Evolutionary conservation across 92 coral and sea anemone genomes (phyloP).

Genomic region (Ricordea florida): DNA sequence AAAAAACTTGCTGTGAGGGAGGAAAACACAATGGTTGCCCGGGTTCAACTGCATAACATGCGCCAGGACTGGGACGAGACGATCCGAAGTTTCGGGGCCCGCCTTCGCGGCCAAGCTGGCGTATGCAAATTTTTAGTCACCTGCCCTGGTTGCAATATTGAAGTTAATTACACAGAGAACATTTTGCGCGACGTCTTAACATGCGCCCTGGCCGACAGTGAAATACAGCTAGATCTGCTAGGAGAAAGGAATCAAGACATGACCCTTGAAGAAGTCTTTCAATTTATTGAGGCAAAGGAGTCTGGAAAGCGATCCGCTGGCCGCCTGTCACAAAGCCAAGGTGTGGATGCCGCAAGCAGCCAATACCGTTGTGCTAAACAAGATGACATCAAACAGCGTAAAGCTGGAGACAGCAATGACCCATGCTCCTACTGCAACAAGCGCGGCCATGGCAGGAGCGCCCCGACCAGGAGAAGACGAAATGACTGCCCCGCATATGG

Average conservation of each 20-base stretch:
- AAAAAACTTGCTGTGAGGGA: slow-evolving; percentile 55
- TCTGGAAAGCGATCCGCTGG: slow-evolving; percentile 74
- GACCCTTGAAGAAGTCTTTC: slow-evolving; percentile 50
- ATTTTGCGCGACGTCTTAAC: slow-evolving; percentile 44
- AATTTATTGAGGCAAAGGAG: slow-evolving; percentile 58
- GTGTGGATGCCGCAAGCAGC: slow-evolving; percentile 51
- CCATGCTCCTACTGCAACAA: slow-evolving; percentile 45
- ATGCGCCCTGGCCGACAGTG: slow-evolving; percentile 42
- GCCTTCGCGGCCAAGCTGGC: slow-evolving; percentile 47
- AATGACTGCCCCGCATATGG: slow-evolving; percentile 61
- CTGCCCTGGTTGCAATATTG: slow-evolving; percentile 24
- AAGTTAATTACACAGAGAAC: slow-evolving; percentile 55
- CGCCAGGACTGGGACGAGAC: slow-evolving; percentile 50
- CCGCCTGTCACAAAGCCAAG: slow-evolving; percentile 46
- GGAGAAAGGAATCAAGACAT: slow-evolving; percentile 57
- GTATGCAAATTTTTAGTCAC: slow-evolving; percentile 43
- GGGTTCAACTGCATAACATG: slow-evolving; percentile 66
- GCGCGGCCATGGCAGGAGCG: slow-evolving; percentile 50
- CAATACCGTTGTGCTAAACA: slow-evolving; percentile 33
- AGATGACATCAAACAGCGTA: slow-evolving; percentile 10
- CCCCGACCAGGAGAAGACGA: slow-evolving; percentile 27
- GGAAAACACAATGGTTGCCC: slow-evolving; percentile 66
- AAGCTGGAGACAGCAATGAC: slow-evolving; percentile 1
- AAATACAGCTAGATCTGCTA: slow-evolving; percentile 56
- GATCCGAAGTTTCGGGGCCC: slow-evolving; percentile 54